Evolutionary conservation across 2,797 vertebrate genomes (phyloP), one percentile per base, ranked within the genome.

Genomic region (Hemibagrus guttatus): DNA sequence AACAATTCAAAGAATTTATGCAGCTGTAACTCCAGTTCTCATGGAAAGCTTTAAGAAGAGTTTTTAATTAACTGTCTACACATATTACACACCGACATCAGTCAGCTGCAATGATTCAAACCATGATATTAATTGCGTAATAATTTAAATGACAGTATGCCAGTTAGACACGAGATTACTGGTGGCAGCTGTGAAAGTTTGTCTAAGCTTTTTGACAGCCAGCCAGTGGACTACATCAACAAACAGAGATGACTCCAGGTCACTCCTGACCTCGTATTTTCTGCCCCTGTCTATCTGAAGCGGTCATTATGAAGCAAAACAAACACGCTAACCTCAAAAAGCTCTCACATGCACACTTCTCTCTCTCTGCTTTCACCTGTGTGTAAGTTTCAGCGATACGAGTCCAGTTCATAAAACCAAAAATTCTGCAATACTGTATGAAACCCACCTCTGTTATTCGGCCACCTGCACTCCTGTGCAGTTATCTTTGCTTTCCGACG

Each of bases 401-500:
- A 8, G 19, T 35, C 39, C 1, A 9, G 14, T 14, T 31, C 26
- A 11, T 6, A 21, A 31, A 39, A 42, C 6, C 13, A 1, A 63
- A n/a, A 54, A 23, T 28, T 14, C 17, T 61, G 63, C 35, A 49
- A 31, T 13, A 64, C 0, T 39, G 26, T n/a, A 61, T 63, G 54
- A 28, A 58, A 86, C 90, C 35, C 91, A 95, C 95, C 95, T 94
- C 92, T 91, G 93, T 92, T 97, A 98, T 95, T 98, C 96, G 46
- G 96, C 97, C 83, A 97, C 96, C 90, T 98, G 97, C 75, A 97
- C 97, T 0, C 96, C 97, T 0, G 96, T 95, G 71, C 97, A 97
- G 94, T 98, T 98, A 71, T 98, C 97, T 93, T 98, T 98, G 92
- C 96, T 97, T 90, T 98, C 97, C 0, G 97, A 96, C 0, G 97